A percentile compares a stretch with the other conserved stretches of the same genome.
Conservation (phyloP, 2,888 invertebrate species). For the Eupithecia subumbrata region DNA sequence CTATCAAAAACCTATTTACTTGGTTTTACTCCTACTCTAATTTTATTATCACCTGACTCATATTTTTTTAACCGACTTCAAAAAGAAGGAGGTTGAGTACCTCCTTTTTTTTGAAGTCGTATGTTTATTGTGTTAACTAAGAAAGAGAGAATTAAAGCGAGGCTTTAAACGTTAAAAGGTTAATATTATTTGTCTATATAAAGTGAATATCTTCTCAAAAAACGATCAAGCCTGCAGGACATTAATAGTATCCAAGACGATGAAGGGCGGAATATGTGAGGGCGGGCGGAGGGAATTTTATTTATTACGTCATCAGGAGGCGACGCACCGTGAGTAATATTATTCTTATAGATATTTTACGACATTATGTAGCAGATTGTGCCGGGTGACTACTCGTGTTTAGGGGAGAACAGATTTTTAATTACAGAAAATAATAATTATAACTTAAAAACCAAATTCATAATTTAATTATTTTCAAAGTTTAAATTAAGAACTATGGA, state of each 20-base stretch:
- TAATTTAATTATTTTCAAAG: too few species aligned
- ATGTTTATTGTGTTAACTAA: too few species aligned
- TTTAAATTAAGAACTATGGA: too few species aligned
- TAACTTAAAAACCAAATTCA: too few species aligned
- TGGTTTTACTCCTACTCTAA: neutral
- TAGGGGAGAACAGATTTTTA: neutral
- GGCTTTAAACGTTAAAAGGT: too few species aligned
- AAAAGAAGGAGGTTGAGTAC: too few species aligned
- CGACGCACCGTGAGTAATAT: conserved; percentile 57
- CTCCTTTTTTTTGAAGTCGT: too few species aligned
- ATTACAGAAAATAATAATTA: too few species aligned
- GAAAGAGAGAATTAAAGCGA: too few species aligned
- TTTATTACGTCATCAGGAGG: conserved; percentile 66
- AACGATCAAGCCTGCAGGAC: conserved; percentile 12
- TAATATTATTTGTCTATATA: neutral
- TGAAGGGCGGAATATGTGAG: conserved; percentile 39
- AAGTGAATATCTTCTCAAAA: neutral
- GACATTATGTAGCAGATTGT: conserved; percentile 31
- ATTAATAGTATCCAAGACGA: conserved; percentile 23
- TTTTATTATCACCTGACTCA: neutral
- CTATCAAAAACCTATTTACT: neutral
- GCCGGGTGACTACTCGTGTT: neutral
- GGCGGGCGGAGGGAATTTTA: conserved; percentile 56
- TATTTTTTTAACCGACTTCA: too few species aligned
- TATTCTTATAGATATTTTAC: conserved; percentile 47